Evolutionary conservation across 2,888 invertebrate species (phyloP).

Genomic region (Diogma glabrata): DNA sequence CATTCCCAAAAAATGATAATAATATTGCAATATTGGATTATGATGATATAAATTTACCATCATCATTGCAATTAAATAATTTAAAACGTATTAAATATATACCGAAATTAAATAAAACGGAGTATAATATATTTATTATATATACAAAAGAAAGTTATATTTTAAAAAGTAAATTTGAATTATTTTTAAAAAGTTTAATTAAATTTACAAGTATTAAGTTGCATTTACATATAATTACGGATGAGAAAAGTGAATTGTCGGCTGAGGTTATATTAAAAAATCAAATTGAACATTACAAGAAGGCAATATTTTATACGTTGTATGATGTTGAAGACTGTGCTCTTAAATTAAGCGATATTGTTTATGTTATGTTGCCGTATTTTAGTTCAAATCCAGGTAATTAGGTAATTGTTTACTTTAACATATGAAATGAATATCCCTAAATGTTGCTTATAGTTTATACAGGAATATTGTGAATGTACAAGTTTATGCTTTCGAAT

Average conservation of each 20-base stretch:
- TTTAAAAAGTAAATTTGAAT: constrained; percentile 32
- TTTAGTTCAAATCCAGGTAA: constrained; percentile 56
- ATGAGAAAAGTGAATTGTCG: constrained; percentile 43
- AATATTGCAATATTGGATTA: neutral
- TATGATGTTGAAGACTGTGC: constrained; percentile 52
- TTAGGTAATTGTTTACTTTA: no score
- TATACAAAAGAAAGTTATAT: constrained; percentile 34
- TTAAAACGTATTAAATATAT: constrained; percentile 18
- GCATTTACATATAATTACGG: constrained; percentile 50
- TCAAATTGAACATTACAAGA: constrained; percentile 35
- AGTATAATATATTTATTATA: constrained; percentile 34
- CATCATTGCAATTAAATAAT: constrained; percentile 12
- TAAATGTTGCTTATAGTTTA: no score
- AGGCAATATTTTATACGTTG: constrained; percentile 38
- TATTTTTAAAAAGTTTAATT: constrained; percentile 31
- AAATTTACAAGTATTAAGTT: constrained; percentile 37
- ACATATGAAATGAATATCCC: no score
- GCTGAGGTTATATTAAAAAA: constrained; percentile 39
- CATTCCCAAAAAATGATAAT: constrained; percentile 15
- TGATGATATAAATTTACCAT: constrained; percentile 9
- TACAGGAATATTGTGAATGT: no score
- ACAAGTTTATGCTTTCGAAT: no score
- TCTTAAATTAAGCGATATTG: constrained; percentile 46
- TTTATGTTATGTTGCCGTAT: constrained; percentile 53
- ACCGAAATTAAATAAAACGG: constrained; percentile 20